A percentile compares a stretch with the other conserved stretches of the same genome.
These are phyloP conservation scores for Macropis europaea DNA, from an alignment of 2,888 invertebrate species.

Conservation along the genomic window DNA sequence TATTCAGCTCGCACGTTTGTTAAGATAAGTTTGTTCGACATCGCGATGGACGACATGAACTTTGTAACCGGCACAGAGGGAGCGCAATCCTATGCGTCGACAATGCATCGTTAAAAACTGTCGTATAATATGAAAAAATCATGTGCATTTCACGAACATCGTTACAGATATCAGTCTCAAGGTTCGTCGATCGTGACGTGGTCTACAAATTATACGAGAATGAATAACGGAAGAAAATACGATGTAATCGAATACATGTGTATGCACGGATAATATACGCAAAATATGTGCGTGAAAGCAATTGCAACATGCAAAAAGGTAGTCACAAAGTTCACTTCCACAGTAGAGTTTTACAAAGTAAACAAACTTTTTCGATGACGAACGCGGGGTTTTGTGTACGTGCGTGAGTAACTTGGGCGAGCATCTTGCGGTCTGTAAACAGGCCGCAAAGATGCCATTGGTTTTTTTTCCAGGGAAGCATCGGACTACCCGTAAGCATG, in stretches of 20 bases:
- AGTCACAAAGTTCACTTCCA: conserved; percentile 69
- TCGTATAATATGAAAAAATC: too few species aligned
- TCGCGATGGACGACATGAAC: too few species aligned
- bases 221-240: too few species aligned
- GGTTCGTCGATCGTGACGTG: too few species aligned
- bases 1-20: too few species aligned
- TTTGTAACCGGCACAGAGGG: background rate
- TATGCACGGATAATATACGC: too few species aligned
- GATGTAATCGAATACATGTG: too few species aligned
- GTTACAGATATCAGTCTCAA: too few species aligned
- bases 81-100: background rate
- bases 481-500: conserved; percentile 66
- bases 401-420: conserved; percentile 59
- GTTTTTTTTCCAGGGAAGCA: conserved; percentile 72
- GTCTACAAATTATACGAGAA: too few species aligned
- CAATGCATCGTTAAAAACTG: too few species aligned
- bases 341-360: conserved; percentile 66
- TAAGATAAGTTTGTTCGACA: too few species aligned
- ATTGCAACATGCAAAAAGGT: conserved; percentile 65
- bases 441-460: conserved; percentile 64
- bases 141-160: too few species aligned
- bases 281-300: background rate
- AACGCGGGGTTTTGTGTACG: conserved; percentile 58
- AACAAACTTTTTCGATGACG: conserved; percentile 54
- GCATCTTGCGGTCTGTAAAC: conserved; percentile 64